Conservation (phyloP, 1,140 invertebrate genomes). For the Thaumatotibia leucotreta region DNA sequence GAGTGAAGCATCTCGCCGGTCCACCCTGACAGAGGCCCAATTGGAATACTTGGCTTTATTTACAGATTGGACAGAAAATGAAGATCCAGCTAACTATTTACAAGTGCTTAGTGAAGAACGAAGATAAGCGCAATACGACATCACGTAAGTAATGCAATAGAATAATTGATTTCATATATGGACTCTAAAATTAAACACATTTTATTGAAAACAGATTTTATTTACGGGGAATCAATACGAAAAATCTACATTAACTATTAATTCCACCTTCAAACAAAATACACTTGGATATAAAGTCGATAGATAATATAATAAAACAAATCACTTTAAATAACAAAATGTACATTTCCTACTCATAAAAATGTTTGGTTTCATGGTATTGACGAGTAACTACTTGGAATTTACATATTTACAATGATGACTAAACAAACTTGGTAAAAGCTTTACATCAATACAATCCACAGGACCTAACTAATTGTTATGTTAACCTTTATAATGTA, state of each 20-base stretch:
- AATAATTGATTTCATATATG: too few species aligned
- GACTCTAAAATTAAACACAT: background rate
- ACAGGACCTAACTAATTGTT: background rate
- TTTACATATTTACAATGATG: constrained; percentile 71
- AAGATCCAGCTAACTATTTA: constrained; percentile 44
- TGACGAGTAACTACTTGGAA: constrained; percentile 64
- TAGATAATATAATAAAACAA: constrained; percentile 52
- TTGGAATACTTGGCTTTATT: constrained; percentile 56
- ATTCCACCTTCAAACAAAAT: constrained; percentile 53
- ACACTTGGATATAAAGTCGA: constrained; percentile 46
- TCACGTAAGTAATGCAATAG: too few species aligned
- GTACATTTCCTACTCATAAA: constrained; percentile 65
- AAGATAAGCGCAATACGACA: constrained; percentile 14
- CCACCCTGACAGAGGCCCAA: constrained; percentile 38
- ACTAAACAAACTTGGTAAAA: constrained; percentile 66
- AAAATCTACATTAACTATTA: constrained; percentile 44
- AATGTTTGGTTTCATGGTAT: constrained; percentile 74
- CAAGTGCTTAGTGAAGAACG: constrained; percentile 24
- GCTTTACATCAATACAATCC: constrained; percentile 31
- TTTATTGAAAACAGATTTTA: constrained; percentile 66
- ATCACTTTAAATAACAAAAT: constrained; percentile 66
- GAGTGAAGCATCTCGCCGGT: background rate
- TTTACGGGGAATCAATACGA: constrained; percentile 57
- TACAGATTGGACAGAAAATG: constrained; percentile 54
- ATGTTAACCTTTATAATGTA: constrained; percentile 1